Conservation (phyloP, 1,140 invertebrate genomes). For the Ridgeia piscesae region DNA sequence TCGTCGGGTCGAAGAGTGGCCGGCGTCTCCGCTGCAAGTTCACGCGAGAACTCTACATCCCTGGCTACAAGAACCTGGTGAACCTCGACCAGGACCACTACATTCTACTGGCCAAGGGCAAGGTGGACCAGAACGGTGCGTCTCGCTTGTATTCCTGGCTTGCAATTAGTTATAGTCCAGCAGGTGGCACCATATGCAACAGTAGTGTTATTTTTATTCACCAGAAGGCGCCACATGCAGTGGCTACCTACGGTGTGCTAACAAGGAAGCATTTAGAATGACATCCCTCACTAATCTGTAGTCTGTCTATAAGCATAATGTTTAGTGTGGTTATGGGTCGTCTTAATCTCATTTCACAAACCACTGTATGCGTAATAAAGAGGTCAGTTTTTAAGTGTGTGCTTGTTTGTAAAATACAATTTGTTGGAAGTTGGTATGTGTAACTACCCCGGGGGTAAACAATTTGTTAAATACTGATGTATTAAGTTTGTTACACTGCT, state of each 20-base stretch:
- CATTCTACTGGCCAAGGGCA: constrained; percentile 27
- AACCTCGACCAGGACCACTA: constrained; percentile 13
- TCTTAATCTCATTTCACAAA: background rate
- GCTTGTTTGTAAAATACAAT: background rate
- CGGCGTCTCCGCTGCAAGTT: constrained; percentile 22
- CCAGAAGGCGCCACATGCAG: background rate
- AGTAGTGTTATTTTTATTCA: background rate
- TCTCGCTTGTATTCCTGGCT: background rate
- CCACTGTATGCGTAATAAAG: background rate
- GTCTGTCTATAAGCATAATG: background rate
- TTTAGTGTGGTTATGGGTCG: background rate
- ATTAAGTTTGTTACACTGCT: background rate
- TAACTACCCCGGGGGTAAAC: background rate
- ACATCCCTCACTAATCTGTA: too few relatives aligned
- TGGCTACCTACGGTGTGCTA: background rate
- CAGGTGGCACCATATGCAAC: background rate
- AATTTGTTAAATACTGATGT: background rate
- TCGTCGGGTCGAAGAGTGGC: constrained; percentile 1
- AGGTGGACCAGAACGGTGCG: constrained; percentile 21
- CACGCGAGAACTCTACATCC: background rate
- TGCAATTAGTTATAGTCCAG: background rate
- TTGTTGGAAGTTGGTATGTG: background rate
- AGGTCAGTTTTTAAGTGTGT: background rate
- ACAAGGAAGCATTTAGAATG: too few relatives aligned
- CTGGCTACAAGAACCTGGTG: background rate